Percentiles rank a stretch among this genome's conserved stretches.
Evolutionary conservation across 2,113 vertebrate species (phyloP).

Genomic region (Podarcis muralis): DNA sequence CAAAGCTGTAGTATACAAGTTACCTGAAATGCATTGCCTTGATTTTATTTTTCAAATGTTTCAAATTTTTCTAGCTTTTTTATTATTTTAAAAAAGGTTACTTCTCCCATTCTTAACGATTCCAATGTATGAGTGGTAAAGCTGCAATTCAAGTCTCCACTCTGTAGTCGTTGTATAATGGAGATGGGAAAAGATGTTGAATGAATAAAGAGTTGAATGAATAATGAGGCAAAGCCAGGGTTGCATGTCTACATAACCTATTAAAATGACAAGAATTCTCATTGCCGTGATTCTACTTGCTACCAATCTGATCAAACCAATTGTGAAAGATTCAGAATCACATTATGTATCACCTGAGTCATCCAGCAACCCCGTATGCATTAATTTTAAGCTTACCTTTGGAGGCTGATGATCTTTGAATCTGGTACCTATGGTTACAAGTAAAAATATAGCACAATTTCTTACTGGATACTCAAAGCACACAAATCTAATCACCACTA

Average conservation of each 20-base stretch:
- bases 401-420: constrained; percentile 78
- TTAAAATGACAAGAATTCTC: constrained; percentile 55
- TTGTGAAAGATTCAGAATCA: constrained; percentile 69
- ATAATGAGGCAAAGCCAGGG: constrained; percentile 41
- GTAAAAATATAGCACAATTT: constrained; percentile 33
- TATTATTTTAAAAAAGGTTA: neutral
- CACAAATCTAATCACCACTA: constrained; percentile 17
- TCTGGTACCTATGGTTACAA: constrained; percentile 73
- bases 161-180: neutral
- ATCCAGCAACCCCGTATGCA: constrained; percentile 71
- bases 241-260: constrained; percentile 57
- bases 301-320: constrained; percentile 68
- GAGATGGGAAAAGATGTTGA: neutral
- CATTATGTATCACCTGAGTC: constrained; percentile 68
- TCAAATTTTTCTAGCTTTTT: neutral
- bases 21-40: neutral
- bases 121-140: neutral
- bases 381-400: constrained; percentile 81
- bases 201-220: neutral
- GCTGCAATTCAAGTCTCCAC: neutral
- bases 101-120: neutral
- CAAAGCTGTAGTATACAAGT: neutral
- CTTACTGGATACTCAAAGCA: constrained; percentile 20
- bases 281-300: constrained; percentile 64
- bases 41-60: neutral